These are phyloP conservation scores for Adelges cooleyi DNA, from an alignment of 1,140 invertebrate genomes.

Conservation along the genomic window DNA sequence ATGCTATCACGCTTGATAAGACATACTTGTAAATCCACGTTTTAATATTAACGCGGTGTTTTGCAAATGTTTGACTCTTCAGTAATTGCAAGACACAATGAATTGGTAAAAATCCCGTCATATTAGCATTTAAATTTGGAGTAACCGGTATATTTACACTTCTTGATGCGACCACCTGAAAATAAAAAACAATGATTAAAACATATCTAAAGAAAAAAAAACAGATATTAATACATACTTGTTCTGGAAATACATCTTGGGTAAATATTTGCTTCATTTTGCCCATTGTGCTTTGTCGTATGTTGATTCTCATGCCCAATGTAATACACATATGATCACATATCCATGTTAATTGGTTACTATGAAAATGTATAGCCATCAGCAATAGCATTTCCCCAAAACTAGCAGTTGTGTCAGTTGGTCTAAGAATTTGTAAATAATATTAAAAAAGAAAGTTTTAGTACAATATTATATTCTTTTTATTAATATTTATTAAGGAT, in stretches of 20 bases:
- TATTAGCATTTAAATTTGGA: slow-evolving; percentile 71
- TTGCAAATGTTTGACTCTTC: slow-evolving; percentile 88
- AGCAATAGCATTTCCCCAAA: slow-evolving; percentile 94
- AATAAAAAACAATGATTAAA: slow-evolving; percentile 22
- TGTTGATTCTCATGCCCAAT: slow-evolving; percentile 87
- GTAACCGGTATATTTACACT: slow-evolving; percentile 94
- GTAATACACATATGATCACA: slow-evolving; percentile 87
- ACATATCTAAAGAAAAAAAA: slow-evolving; percentile 1
- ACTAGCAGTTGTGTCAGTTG: slow-evolving; percentile 64
- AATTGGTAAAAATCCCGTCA: slow-evolving; percentile 85
- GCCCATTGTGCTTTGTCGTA: slow-evolving; percentile 78
- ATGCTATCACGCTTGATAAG: too few species aligned
- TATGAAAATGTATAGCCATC: slow-evolving; percentile 94
- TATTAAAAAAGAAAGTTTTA: background rate
- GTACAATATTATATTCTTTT: background rate
- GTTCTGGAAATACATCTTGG: slow-evolving; percentile 94
- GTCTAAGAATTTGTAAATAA: slow-evolving; percentile 41
- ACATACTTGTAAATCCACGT: slow-evolving; percentile 36
- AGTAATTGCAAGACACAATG: slow-evolving; percentile 95
- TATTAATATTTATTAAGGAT: too few species aligned
- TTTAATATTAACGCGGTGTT: slow-evolving; percentile 56
- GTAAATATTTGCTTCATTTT: slow-evolving; percentile 91
- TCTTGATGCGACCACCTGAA: slow-evolving; percentile 81
- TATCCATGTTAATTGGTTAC: slow-evolving; percentile 82
- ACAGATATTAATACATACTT: slow-evolving; percentile 43